A percentile compares a stretch with the other conserved stretches of the same genome.
Evolutionary conservation across 2,113 vertebrate genomes (phyloP).

Genomic region (Sakesphorus luctuosus): DNA sequence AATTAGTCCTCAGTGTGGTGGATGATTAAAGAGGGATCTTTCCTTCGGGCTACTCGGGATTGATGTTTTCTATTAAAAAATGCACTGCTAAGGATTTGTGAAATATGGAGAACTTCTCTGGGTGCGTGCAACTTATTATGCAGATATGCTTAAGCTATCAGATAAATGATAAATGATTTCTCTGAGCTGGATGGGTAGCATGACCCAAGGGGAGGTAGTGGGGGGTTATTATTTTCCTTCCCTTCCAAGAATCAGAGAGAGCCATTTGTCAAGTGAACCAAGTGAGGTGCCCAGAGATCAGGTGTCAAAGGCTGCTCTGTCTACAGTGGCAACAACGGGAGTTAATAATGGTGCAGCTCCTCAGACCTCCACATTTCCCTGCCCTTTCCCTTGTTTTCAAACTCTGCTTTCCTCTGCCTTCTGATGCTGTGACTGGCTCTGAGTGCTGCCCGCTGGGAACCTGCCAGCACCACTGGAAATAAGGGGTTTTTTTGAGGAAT

Average conservation of each 20-base stretch:
- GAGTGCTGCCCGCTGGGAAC: neutral
- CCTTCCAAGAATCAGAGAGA: neutral
- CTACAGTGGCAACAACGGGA: neutral
- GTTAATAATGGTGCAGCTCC: neutral
- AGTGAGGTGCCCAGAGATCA: neutral
- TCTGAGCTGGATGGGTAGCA: conserved; percentile 9
- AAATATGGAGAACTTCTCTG: conserved; percentile 28
- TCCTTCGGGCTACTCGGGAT: conserved; percentile 57
- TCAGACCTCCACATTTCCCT: neutral
- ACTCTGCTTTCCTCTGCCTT: neutral
- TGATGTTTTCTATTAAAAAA: conserved; percentile 73
- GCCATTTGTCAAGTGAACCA: conserved; percentile 30
- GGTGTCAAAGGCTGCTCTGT: neutral
- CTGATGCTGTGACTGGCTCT: neutral
- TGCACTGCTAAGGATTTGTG: conserved; percentile 34
- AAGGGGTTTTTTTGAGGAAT: neutral
- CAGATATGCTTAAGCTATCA: conserved; percentile 37
- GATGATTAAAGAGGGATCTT: conserved; percentile 64
- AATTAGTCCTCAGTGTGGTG: conserved; percentile 46
- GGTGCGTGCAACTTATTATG: conserved; percentile 14
- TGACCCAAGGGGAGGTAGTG: neutral
- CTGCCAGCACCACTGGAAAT: neutral
- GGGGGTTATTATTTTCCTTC: neutral
- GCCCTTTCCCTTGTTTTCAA: neutral
- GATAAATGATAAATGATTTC: conserved; percentile 56